Evolutionary conservation across 2,797 vertebrate species (phyloP).

Genomic region (Erethizon dorsatum): DNA sequence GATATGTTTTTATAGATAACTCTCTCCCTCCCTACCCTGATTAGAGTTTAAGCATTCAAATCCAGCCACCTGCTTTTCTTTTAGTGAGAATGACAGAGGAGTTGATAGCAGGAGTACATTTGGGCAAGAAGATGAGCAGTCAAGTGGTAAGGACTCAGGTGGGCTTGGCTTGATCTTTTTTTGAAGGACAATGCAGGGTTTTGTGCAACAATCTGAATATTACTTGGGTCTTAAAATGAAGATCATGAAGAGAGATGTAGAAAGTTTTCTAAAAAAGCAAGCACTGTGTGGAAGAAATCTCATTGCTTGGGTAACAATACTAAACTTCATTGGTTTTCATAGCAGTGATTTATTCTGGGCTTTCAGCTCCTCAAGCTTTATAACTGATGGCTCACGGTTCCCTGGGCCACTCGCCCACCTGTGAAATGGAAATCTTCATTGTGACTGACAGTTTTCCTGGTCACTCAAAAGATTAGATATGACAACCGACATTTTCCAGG

Average conservation of each 20-base stretch:
- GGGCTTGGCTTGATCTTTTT: background rate
- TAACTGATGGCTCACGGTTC: background rate
- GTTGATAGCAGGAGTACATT: background rate
- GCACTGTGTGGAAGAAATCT: background rate
- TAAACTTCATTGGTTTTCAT: background rate
- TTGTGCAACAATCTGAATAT: background rate
- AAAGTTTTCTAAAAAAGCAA: background rate
- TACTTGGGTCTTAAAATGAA: slow-evolving; percentile 24
- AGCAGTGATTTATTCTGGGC: background rate
- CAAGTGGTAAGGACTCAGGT: background rate
- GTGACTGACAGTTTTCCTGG: background rate
- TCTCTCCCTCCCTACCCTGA: background rate
- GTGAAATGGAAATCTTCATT: background rate
- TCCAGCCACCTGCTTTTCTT: background rate
- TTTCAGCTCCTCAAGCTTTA: background rate
- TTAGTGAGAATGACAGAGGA: background rate
- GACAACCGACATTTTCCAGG: slow-evolving; percentile 16
- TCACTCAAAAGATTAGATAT: background rate
- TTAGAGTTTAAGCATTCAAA: background rate
- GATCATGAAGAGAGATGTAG: slow-evolving; percentile 3
- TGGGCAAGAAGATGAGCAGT: background rate
- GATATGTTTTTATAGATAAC: background rate
- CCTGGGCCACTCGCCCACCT: background rate
- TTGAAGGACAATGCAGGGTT: background rate
- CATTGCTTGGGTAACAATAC: background rate